phyloP scores from a whole-genome alignment of 2,797 vertebrate species.

The Thalassophryne amazonica region DNA sequence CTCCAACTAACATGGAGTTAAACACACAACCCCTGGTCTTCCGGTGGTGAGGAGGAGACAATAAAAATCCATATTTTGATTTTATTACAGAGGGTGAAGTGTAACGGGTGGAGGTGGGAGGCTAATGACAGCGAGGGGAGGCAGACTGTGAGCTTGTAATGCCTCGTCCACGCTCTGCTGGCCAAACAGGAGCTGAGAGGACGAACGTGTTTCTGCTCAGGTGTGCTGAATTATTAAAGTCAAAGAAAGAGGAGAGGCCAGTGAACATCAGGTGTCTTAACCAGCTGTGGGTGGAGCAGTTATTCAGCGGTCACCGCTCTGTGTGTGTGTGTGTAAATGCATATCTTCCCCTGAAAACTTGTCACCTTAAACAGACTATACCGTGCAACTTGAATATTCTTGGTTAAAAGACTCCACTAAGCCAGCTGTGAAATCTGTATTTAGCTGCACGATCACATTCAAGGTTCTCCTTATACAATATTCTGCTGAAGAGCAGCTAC shows the following conservation, averaged over 20 bases:
- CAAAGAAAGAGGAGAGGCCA: slow-evolving; percentile 58
- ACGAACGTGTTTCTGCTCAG: slow-evolving; percentile 78
- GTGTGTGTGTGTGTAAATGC: not conserved
- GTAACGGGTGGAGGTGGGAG: slow-evolving; percentile 2
- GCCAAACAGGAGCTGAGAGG: slow-evolving; percentile 70
- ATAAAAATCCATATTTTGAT: not conserved
- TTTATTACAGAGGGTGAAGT: slow-evolving; percentile 32
- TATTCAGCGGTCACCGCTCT: slow-evolving; percentile 40
- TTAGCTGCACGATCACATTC: slow-evolving; percentile 18
- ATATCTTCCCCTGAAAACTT: slow-evolving; percentile 28
- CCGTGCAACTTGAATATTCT: slow-evolving; percentile 61
- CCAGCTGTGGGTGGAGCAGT: slow-evolving; percentile 42
- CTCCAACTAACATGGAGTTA: too few relatives aligned
- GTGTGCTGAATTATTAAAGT: slow-evolving; percentile 78
- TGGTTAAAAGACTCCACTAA: slow-evolving; percentile 31
- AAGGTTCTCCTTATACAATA: slow-evolving; percentile 9
- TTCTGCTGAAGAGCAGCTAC: not conserved
- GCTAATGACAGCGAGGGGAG: slow-evolving; percentile 29
- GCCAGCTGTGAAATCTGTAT: slow-evolving; percentile 25
- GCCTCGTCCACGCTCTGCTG: slow-evolving; percentile 62
- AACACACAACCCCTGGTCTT: too few relatives aligned
- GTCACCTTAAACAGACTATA: slow-evolving; percentile 30
- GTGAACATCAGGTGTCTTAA: slow-evolving; percentile 47
- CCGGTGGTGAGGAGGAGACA: not conserved
- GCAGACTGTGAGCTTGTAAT: slow-evolving; percentile 54